Conservation (phyloP, 1,140 invertebrate genomes). For the Pseudomyrmex sp. region DNA sequence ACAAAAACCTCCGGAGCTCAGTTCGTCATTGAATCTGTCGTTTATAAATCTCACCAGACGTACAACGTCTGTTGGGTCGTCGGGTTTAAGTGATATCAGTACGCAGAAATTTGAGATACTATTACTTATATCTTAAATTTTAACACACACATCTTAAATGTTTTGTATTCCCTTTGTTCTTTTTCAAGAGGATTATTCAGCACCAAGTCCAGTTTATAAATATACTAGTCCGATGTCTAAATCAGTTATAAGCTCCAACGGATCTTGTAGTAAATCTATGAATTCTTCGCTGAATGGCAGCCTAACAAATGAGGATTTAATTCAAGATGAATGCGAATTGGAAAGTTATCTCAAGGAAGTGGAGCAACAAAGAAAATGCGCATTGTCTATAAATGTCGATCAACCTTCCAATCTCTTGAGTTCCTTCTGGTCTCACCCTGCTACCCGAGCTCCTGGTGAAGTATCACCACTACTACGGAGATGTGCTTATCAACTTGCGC, state of each 20-base stretch:
- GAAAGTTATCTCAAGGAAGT: constrained; percentile 79
- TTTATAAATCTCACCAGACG: constrained; percentile 77
- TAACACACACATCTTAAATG: background rate
- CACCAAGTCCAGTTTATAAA: constrained; percentile 76
- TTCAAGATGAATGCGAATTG: constrained; percentile 78
- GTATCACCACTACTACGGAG: constrained; percentile 85
- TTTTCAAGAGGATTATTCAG: constrained; percentile 75
- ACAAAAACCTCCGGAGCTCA: constrained; percentile 68
- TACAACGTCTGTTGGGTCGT: constrained; percentile 70
- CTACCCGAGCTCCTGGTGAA: constrained; percentile 85
- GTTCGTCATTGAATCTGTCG: constrained; percentile 72
- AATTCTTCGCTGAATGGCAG: constrained; percentile 76
- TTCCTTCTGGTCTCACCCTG: constrained; percentile 87
- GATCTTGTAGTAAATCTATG: constrained; percentile 76
- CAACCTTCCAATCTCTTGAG: constrained; percentile 83
- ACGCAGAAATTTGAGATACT: constrained; percentile 1
- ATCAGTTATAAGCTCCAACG: constrained; percentile 72
- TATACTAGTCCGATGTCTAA: constrained; percentile 73
- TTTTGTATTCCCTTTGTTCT: constrained; percentile 46
- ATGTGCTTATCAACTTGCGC: constrained; percentile 86
- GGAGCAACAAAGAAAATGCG: constrained; percentile 74
- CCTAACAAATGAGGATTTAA: constrained; percentile 78
- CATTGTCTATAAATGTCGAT: constrained; percentile 76
- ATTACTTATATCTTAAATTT: background rate
- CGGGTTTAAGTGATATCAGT: constrained; percentile 78